phyloP scores from a whole-genome alignment of 2,888 invertebrate species.

The Epistrophe grossulariae region DNA sequence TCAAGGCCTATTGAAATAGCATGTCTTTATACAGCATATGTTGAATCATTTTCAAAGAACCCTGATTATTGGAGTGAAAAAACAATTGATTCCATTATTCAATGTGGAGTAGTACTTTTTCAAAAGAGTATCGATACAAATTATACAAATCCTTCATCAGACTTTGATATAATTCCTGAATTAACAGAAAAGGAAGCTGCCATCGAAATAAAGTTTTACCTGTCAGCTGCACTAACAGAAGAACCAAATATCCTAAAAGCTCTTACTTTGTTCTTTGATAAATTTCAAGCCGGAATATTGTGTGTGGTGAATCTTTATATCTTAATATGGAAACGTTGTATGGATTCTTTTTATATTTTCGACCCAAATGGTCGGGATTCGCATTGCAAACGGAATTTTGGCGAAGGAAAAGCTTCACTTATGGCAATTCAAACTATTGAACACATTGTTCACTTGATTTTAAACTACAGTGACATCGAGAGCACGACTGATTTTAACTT shows the following conservation, averaged over 20 bases:
- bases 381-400: constrained; percentile 79
- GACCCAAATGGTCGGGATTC: constrained; percentile 85
- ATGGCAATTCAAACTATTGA: constrained; percentile 79
- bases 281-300: constrained; percentile 80
- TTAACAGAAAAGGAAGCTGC: constrained; percentile 79
- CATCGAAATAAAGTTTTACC: constrained; percentile 79
- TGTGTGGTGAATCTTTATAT: constrained; percentile 78
- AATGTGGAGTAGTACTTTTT: constrained; percentile 78
- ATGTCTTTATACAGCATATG: constrained; percentile 80
- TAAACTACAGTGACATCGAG: constrained; percentile 78
- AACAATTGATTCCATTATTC: constrained; percentile 80
- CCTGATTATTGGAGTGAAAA: constrained; percentile 80
- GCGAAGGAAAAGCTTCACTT: constrained; percentile 85
- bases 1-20: constrained; percentile 80
- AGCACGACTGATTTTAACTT: constrained; percentile 79
- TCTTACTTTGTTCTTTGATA: constrained; percentile 79
- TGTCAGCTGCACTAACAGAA: constrained; percentile 78
- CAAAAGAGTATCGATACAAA: constrained; percentile 77
- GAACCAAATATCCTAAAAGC: constrained; percentile 81
- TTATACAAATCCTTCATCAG: constrained; percentile 78
- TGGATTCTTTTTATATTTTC: constrained; percentile 86
- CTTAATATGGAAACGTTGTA: constrained; percentile 85
- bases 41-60: constrained; percentile 80
- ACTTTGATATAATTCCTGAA: constrained; percentile 81
- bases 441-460: constrained; percentile 81